These are phyloP conservation scores for Stegostoma tigrinum DNA, from an alignment of 2,113 vertebrate genomes.

Conservation along the genomic window DNA sequence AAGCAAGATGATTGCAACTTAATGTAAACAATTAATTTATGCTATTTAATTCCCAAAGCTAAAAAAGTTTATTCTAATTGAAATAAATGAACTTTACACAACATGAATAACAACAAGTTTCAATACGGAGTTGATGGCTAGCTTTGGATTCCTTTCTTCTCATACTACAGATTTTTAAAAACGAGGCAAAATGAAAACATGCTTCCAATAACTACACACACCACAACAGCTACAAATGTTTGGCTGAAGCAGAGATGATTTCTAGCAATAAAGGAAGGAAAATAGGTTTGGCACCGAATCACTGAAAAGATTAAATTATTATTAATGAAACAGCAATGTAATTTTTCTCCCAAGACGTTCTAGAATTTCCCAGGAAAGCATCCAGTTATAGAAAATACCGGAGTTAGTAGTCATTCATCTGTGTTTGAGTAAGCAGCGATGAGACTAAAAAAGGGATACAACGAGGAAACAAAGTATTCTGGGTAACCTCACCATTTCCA, in stretches of 20 bases:
- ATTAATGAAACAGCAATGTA: too few relatives aligned
- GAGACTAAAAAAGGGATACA: not conserved
- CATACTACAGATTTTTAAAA: not conserved
- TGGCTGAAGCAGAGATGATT: too few relatives aligned
- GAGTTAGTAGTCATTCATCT: not conserved
- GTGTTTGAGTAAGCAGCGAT: not conserved
- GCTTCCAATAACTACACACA: not conserved
- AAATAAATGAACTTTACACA: too few relatives aligned
- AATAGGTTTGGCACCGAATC: not conserved
- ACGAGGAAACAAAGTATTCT: not conserved
- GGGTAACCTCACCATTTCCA: conserved; percentile 83
- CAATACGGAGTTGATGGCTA: not conserved
- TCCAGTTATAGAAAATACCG: not conserved
- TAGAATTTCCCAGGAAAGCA: not conserved
- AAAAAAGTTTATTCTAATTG: too few relatives aligned
- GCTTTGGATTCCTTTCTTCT: not conserved
- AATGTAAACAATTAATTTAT: too few relatives aligned
- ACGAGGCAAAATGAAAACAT: not conserved
- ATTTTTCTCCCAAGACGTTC: too few relatives aligned
- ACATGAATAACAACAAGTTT: not conserved
- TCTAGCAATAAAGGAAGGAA: too few relatives aligned
- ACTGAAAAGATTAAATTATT: not conserved
- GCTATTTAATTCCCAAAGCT: too few relatives aligned
- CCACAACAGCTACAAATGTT: not conserved
- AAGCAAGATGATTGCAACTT: too few relatives aligned